Base-by-base conservation (phyloP, 2,888 invertebrate species). In the Caenorhabditis japonica region DNA sequence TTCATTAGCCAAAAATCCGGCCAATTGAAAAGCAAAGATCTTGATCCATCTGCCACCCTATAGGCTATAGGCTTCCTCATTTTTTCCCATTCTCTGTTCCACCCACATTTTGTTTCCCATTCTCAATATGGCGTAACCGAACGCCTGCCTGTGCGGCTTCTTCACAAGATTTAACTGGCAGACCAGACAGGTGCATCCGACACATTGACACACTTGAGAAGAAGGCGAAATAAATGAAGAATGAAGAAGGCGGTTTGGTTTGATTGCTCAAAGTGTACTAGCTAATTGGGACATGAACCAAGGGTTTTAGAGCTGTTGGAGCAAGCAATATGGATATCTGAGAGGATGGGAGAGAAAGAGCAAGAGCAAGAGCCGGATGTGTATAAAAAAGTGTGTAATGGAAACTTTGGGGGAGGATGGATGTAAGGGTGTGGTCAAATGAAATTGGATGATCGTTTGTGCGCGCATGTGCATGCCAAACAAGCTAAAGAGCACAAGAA, bases 381-480 rank as follows among this genome's bases (percentile, higher is more conserved):
- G 51, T 66, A 66, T 66, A 66, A 66, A 66, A 66, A 66, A 66
- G n/a, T 66, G 66, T 66, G 66, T 66, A 66, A 66, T 66, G 56
- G 66, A 66, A 66, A 66, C 66, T 66, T 56, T 10, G 53, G 19
- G 55, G 41, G 27, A 34, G 17, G 41, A 15, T 19, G 43, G 23
- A 25, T 36, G 41, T 49, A 15, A 51, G 43, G 49, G 49, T 66
- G 66, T 66, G 66, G 66, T 66, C 66, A 66, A 66, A 66, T 66
- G 66, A 66, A 66, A 66, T 66, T 66, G 66, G 66, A 66, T 66
- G 66, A 66, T 66, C 66, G 66, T 66, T 66, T 66, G 66, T 49
- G 55, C 64, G 66, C 66, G 56, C 56, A 55, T 49, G 56, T 25
- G 62, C 53, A 66, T 66, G 56, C 66, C 56, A 66, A 66, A 66